phyloP scores from a whole-genome alignment of 2,113 vertebrate genomes.

The Pardalotus punctatus region DNA sequence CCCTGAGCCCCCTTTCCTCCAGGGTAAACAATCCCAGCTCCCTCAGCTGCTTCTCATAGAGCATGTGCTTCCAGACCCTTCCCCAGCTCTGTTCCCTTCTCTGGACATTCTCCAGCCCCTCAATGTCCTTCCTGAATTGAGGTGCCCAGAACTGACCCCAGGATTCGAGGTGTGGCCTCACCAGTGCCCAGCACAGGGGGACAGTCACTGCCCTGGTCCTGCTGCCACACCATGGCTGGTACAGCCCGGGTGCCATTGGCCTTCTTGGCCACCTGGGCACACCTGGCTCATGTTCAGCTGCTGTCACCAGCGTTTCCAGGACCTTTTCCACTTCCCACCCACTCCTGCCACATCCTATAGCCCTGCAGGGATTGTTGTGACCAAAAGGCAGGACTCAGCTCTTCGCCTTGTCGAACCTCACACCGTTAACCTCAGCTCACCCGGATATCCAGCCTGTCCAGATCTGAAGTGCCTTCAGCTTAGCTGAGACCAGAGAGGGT shows the following conservation, averaged over 20 bases:
- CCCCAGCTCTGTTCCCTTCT: accelerated
- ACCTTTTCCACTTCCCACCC: background rate
- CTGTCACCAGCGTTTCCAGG: background rate
- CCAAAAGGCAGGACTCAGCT: background rate
- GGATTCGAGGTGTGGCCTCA: background rate
- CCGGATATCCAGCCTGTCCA: background rate
- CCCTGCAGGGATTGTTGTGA: background rate
- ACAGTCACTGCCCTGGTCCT: background rate
- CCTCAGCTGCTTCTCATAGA: background rate
- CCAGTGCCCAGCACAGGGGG: background rate
- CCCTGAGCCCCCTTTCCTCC: background rate
- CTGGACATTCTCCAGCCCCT: accelerated
- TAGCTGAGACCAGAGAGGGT: background rate
- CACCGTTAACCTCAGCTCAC: background rate
- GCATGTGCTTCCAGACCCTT: background rate
- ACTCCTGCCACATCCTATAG: accelerated
- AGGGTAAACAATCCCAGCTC: background rate
- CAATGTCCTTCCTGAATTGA: accelerated
- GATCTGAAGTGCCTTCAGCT: background rate
- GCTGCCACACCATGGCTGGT: background rate
- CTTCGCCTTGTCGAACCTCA: background rate
- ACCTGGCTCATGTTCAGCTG: accelerated
- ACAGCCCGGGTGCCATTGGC: background rate
- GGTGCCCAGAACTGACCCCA: background rate
- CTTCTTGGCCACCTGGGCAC: background rate